Percentiles rank a stretch among this genome's conserved stretches.
Evolutionary conservation across 2,113 vertebrate species (phyloP).

Genomic region (Dicentrarchus labrax): DNA sequence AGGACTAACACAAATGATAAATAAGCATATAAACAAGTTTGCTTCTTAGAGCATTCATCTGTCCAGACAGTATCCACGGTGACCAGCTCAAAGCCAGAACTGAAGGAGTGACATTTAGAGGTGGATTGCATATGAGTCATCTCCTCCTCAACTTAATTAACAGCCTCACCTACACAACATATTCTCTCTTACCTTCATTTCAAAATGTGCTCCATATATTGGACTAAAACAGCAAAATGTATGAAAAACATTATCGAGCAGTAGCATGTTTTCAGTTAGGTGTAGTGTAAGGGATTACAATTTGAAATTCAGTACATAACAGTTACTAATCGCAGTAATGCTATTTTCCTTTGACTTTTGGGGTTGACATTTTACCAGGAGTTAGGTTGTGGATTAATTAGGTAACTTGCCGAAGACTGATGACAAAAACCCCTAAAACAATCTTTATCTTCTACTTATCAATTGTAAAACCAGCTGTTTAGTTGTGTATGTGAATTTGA

Average conservation of each 20-base stretch:
- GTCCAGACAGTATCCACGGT: conserved; percentile 44
- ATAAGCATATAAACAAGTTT: conserved; percentile 44
- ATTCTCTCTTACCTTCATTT: neutral
- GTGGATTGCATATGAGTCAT: conserved; percentile 61
- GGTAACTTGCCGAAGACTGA: too few relatives aligned
- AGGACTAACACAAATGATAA: conserved; percentile 36
- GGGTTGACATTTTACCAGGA: neutral
- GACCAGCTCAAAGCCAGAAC: conserved; percentile 37
- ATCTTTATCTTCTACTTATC: neutral
- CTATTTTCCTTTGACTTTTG: neutral
- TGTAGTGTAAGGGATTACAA: neutral
- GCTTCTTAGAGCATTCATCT: conserved; percentile 21
- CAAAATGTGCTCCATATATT: conserved; percentile 6
- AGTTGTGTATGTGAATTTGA: conserved; percentile 4
- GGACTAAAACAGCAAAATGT: neutral
- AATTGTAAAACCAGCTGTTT: neutral
- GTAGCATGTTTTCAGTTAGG: neutral
- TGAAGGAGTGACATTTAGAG: conserved; percentile 60
- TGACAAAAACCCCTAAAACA: too few relatives aligned
- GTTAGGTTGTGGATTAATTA: neutral
- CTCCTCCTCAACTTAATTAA: conserved; percentile 55
- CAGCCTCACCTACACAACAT: conserved; percentile 32
- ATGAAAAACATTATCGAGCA: neutral
- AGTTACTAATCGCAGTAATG: neutral
- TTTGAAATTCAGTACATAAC: neutral